Evolutionary conservation across 2,888 invertebrate genomes (phyloP), one percentile per base, ranked within the genome.

Genomic region (Stenodera caucasica): DNA sequence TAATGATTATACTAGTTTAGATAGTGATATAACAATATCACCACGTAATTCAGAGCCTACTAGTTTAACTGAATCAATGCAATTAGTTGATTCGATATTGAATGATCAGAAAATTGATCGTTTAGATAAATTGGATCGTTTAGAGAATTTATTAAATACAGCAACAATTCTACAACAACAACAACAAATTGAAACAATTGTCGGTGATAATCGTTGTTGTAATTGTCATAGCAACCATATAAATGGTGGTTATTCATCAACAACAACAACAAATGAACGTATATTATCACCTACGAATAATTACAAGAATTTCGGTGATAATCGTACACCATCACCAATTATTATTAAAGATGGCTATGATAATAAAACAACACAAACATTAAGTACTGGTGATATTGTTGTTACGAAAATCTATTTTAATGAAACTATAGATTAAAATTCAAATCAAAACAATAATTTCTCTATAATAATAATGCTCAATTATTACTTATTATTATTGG

Each of bases 381-480:
- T 94, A 51, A 94, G 94, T 77, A 95, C 95, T 15, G 95, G 95
- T 53, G 95, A 95, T 78, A 92, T 96, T 75, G 94, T 94, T 57
- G 93, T 95, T 73, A 94, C 94, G 49, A 90, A 91, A 81, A 92
- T 94, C 74, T 88, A 72, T 71, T 81, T 81, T 69, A 77, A 77
- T 64, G 80, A 80, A 65, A 57, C 69, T 40, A 69, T 69, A 14
- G 75, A 77, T 53, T 76, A 30, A 53, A 11, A 12, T 32, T 8
- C 23, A 49, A 33, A 33, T 55, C 37, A 55, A 23, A 32, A 52
- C 35, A 49, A 57, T 45, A 57, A n/a, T n/a, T n/a, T n/a, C n/a
- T n/a, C n/a, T n/a, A n/a, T n/a, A n/a, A 29, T 21, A 52, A 35
- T 55, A 60, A 60, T 63, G 63, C 63, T 63, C 63, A 63, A n/a